Percentiles rank a stretch among this genome's conserved stretches.
Evolutionary conservation across 2,888 invertebrate species (phyloP).

Genomic region (Linyphia triangularis): DNA sequence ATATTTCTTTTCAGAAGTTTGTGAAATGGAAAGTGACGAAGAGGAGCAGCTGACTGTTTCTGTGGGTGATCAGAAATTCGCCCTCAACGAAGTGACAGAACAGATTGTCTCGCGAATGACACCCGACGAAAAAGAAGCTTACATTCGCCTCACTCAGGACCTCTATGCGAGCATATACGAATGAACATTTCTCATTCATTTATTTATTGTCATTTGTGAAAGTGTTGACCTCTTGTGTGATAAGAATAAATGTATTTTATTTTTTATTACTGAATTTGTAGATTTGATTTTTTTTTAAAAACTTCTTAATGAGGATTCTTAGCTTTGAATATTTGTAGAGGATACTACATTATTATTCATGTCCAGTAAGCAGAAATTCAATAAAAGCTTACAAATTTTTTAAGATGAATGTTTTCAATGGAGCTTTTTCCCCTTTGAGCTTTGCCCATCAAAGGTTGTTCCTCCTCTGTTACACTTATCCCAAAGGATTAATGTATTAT

Average conservation of each 20-base stretch:
- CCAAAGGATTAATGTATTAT: too few species aligned
- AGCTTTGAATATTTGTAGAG: too few species aligned
- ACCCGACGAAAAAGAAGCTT: constrained; percentile 93
- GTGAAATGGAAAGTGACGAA: constrained; percentile 85
- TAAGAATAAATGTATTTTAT: not conserved
- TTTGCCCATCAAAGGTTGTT: too few species aligned
- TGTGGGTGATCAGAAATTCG: constrained; percentile 89
- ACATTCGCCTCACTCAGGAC: constrained; percentile 95
- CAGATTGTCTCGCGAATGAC: constrained; percentile 93
- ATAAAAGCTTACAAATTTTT: too few species aligned
- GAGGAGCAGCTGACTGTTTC: constrained; percentile 88
- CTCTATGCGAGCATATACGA: constrained; percentile 87
- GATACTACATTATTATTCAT: too few species aligned
- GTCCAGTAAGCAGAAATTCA: too few species aligned
- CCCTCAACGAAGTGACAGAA: constrained; percentile 91
- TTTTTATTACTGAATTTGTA: too few species aligned
- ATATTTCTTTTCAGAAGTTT: constrained; percentile 84
- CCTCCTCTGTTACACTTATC: too few species aligned
- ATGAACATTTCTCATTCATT: constrained; percentile 39
- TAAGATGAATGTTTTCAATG: too few species aligned
- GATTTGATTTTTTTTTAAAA: too few species aligned
- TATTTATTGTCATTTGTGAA: not conserved
- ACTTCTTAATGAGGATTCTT: too few species aligned
- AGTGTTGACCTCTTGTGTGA: not conserved
- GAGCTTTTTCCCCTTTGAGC: too few species aligned